Evolutionary conservation across 2,888 invertebrate species (phyloP).

Genomic region (Dynastes hyllus): DNA sequence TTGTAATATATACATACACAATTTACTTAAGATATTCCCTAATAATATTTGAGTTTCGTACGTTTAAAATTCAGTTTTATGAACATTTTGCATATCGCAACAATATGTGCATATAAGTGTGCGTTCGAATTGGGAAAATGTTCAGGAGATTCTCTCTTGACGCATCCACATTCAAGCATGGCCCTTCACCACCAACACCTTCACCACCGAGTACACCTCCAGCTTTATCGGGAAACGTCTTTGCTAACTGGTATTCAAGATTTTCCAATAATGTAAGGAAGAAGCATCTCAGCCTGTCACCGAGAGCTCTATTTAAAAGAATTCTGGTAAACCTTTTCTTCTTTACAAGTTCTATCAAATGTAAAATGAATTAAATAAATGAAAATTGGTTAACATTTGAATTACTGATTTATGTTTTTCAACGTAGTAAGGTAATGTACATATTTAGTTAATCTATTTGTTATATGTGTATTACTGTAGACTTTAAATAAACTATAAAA

Average conservation of each 20-base stretch:
- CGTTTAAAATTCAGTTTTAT: conserved; percentile 10
- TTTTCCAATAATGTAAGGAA: conserved; percentile 64
- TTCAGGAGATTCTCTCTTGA: conserved; percentile 61
- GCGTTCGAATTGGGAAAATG: conserved; percentile 23
- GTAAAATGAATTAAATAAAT: no score
- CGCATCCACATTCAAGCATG: conserved; percentile 49
- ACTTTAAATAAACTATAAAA: no score
- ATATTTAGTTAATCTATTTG: no score
- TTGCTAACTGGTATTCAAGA: conserved; percentile 66
- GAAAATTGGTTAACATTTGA: no score
- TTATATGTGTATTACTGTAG: no score
- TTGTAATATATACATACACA: conserved; percentile 6
- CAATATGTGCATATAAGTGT: conserved; percentile 14
- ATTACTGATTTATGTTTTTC: no score
- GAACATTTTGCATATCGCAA: neutral
- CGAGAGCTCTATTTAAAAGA: conserved; percentile 63
- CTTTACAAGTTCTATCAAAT: no score
- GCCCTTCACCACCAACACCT: conserved; percentile 58
- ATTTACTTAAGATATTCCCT: conserved; percentile 31
- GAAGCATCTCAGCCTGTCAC: conserved; percentile 62
- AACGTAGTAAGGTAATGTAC: no score
- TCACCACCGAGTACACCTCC: conserved; percentile 63
- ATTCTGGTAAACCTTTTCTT: conserved; percentile 59
- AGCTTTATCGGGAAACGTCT: conserved; percentile 57
- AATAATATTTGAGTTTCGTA: conserved; percentile 33